Conservation (phyloP, 2,113 vertebrate genomes). For the Pedionomus torquatus region DNA sequence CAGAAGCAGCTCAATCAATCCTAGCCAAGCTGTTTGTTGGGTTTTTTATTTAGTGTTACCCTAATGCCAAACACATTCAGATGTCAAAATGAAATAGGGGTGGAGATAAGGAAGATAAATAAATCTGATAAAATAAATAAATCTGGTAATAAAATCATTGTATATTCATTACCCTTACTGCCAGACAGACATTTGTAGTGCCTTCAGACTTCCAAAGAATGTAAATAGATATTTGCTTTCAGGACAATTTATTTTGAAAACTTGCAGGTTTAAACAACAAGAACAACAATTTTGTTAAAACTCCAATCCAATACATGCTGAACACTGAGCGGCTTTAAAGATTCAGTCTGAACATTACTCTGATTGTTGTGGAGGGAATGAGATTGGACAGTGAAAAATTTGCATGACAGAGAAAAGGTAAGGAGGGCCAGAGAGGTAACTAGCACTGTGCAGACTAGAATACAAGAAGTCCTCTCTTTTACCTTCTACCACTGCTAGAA, state of each 20-base stretch:
- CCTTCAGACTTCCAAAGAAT: background rate
- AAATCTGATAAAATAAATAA: background rate
- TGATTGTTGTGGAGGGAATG: background rate
- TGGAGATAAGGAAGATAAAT: background rate
- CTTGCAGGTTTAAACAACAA: background rate
- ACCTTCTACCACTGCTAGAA: background rate
- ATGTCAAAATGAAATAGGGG: background rate
- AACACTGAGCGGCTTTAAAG: background rate
- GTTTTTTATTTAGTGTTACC: background rate
- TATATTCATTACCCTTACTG: background rate
- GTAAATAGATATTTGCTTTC: background rate
- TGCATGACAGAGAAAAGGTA: background rate
- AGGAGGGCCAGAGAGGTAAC: background rate
- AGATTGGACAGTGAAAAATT: background rate
- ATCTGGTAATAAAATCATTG: background rate
- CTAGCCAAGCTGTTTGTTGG: background rate
- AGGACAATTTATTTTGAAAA: conserved; percentile 15
- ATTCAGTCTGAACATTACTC: background rate
- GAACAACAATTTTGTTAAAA: background rate
- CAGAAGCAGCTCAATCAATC: background rate
- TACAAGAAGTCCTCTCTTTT: background rate
- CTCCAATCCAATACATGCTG: background rate
- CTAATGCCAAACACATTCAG: background rate
- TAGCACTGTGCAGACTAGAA: background rate
- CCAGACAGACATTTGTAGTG: background rate